These are phyloP conservation scores for Caenorhabditis sp. DNA, from an alignment of 2,888 invertebrate genomes.

Conservation along the genomic window DNA sequence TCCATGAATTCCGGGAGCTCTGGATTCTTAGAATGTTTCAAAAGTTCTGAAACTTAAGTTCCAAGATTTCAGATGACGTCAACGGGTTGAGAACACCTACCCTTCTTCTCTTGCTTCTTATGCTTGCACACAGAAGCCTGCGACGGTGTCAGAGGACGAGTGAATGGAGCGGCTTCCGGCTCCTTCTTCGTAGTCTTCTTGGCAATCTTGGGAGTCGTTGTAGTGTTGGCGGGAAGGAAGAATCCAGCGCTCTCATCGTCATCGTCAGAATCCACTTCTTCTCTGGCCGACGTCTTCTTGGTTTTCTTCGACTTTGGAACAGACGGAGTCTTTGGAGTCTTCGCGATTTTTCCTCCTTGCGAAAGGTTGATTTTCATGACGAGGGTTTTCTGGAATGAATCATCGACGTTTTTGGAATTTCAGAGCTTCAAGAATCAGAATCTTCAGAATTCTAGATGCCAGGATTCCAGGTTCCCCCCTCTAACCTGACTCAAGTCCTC, in stretches of 20 bases:
- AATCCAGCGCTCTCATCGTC: slow-evolving; percentile 47
- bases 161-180: too few relatives aligned
- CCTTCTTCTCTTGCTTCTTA: slow-evolving; percentile 1
- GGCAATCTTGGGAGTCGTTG: not conserved
- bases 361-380: slow-evolving; percentile 58
- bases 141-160: too few relatives aligned
- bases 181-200: not conserved
- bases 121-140: too few relatives aligned
- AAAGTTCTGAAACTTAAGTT: too few relatives aligned
- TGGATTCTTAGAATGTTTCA: too few relatives aligned
- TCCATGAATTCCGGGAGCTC: too few relatives aligned
- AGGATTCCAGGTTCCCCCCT: too few relatives aligned
- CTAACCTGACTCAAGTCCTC: not conserved
- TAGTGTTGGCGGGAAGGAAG: slow-evolving; percentile 38
- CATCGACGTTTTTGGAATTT: not conserved
- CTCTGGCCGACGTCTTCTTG: too few relatives aligned
- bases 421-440: not conserved
- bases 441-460: not conserved
- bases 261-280: slow-evolving; percentile 6
- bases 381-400: slow-evolving; percentile 36
- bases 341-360: slow-evolving; percentile 52
- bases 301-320: too few relatives aligned
- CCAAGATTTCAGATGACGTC: too few relatives aligned
- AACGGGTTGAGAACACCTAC: too few relatives aligned
- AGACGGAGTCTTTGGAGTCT: too few relatives aligned